A percentile compares a stretch with the other conserved stretches of the same genome.
These are phyloP conservation scores for Gobio gobio DNA, from an alignment of 2,113 vertebrate genomes.

Conservation along the genomic window DNA sequence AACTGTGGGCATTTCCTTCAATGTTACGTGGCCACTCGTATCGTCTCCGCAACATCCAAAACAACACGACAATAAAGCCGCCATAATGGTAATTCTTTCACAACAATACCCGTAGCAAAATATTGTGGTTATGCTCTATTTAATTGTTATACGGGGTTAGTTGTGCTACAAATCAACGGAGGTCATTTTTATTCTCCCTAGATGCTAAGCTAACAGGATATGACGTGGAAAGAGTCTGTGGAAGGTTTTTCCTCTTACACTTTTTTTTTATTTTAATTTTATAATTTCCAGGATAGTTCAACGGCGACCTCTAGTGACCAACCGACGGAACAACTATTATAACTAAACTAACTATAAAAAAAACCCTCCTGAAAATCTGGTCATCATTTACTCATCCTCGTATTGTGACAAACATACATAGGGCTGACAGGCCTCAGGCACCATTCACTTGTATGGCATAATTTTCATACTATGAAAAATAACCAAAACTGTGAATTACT, in stretches of 20 bases:
- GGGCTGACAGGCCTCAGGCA: neutral
- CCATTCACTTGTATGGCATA: neutral
- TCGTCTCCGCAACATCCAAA: constrained; percentile 87
- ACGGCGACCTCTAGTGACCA: constrained; percentile 44
- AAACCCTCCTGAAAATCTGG: neutral
- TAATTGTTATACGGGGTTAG: neutral
- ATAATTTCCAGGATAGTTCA: constrained; percentile 2
- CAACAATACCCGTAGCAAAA: neutral
- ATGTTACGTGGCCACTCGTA: constrained; percentile 86
- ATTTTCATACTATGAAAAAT: neutral
- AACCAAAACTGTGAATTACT: neutral
- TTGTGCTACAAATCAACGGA: neutral
- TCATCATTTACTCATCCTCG: neutral
- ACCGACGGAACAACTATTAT: neutral
- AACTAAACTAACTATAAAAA: neutral
- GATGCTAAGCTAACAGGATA: constrained; percentile 21
- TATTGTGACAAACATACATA: neutral
- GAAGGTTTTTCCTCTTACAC: neutral
- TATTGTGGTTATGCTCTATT: too few species aligned
- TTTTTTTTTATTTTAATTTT: too few species aligned
- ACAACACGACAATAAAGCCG: constrained; percentile 85
- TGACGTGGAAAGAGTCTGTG: constrained; percentile 22
- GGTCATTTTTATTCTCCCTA: constrained; percentile 37
- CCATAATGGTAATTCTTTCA: constrained; percentile 73
- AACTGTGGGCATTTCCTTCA: constrained; percentile 97